Evolutionary conservation across 2,888 invertebrate species (phyloP).

Genomic region (Thalpophila matura): DNA sequence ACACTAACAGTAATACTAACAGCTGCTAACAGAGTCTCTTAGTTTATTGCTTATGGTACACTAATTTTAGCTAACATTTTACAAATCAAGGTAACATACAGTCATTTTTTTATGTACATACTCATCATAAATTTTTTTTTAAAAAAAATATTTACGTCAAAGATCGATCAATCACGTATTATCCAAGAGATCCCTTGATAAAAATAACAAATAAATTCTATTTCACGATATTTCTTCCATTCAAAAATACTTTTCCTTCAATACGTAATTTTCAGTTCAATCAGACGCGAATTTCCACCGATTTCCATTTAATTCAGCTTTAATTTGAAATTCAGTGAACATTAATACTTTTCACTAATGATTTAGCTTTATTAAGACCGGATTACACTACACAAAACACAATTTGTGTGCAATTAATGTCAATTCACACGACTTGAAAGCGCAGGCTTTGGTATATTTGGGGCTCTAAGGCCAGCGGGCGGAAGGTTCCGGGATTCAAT

Average conservation of each 20-base stretch:
- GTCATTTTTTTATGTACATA: too few relatives aligned
- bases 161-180: too few relatives aligned
- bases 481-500: not conserved
- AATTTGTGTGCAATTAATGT: conserved; percentile 68
- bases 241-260: conserved; percentile 25
- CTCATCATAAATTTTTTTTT: too few relatives aligned
- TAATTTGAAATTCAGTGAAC: conserved; percentile 42
- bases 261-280: conserved; percentile 44
- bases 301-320: conserved; percentile 6
- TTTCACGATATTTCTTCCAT: not conserved
- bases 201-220: conserved; percentile 1
- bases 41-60: too few relatives aligned
- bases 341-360: conserved; percentile 60
- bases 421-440: conserved; percentile 66
- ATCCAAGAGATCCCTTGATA: not conserved
- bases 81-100: too few relatives aligned
- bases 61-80: too few relatives aligned
- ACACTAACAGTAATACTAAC: too few relatives aligned
- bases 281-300: conserved; percentile 20
- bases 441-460: conserved; percentile 44
- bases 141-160: too few relatives aligned
- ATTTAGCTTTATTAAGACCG: conserved; percentile 58
- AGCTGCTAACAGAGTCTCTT: too few relatives aligned
- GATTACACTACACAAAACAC: conserved; percentile 65
- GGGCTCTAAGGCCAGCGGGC: conserved; percentile 28